Conservation (phyloP, 2,888 invertebrate species). For the Cryptocheilus praepositus region DNA sequence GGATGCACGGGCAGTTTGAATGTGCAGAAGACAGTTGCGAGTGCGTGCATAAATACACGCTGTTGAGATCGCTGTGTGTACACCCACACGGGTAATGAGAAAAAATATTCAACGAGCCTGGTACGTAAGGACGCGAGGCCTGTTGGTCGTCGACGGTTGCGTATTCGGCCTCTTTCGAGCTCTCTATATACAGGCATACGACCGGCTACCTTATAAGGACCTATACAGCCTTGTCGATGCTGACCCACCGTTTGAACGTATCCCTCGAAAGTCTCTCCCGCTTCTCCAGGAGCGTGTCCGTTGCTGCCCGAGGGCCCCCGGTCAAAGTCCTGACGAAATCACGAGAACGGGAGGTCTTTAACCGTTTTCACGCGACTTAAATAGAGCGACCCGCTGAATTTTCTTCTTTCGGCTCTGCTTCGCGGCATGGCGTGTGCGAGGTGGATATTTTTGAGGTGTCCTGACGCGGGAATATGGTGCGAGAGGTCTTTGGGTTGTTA, state of each 20-base stretch:
- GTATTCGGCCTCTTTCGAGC: conserved; percentile 66
- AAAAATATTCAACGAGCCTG: conserved; percentile 33
- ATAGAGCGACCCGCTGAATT: too few species aligned
- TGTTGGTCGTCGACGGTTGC: conserved; percentile 47
- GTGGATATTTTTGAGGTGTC: too few species aligned
- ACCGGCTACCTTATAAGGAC: conserved; percentile 68
- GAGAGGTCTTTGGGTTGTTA: too few species aligned
- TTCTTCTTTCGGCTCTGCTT: too few species aligned
- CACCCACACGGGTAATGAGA: conserved; percentile 21
- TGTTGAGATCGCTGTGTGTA: conserved; percentile 6
- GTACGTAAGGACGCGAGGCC: conserved; percentile 41
- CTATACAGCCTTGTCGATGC: conserved; percentile 60
- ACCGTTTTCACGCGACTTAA: too few species aligned
- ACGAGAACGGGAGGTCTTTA: background rate
- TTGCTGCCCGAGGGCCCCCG: conserved; percentile 9
- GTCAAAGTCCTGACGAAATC: conserved; percentile 9
- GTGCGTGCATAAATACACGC: conserved; percentile 15
- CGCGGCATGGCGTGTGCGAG: too few species aligned
- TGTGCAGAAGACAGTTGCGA: background rate
- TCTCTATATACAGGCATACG: conserved; percentile 64
- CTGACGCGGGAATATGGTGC: too few species aligned
- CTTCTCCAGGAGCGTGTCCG: conserved; percentile 30
- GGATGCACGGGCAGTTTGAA: too few species aligned
- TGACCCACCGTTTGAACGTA: conserved; percentile 57
- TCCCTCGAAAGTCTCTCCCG: conserved; percentile 51